Evolutionary conservation across 2,888 invertebrate species (phyloP).

Genomic region (Digitonthophagus gazella): DNA sequence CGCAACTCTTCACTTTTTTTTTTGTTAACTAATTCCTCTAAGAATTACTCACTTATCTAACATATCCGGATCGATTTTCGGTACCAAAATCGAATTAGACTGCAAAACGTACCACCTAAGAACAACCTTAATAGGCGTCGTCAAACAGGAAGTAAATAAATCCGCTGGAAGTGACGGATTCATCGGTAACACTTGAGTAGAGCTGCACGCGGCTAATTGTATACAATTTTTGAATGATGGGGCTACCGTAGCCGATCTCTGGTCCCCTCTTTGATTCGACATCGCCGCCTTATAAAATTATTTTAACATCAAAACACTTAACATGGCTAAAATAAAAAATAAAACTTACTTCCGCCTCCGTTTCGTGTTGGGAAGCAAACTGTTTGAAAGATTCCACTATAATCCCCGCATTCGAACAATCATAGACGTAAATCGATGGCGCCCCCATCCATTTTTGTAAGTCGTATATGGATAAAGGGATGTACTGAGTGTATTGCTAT

Average conservation of each 20-base stretch:
- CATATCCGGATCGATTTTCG: conserved; percentile 77
- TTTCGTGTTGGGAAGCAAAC: conserved; percentile 88
- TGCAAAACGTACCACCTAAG: conserved; percentile 92
- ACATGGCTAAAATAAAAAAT: neutral
- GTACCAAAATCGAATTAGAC: conserved; percentile 76
- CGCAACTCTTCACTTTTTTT: neutral
- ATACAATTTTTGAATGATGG: conserved; percentile 87
- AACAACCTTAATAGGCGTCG: conserved; percentile 96
- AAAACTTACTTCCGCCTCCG: conserved; percentile 53
- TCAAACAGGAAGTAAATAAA: conserved; percentile 96
- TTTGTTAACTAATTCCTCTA: neutral
- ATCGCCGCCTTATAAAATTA: neutral
- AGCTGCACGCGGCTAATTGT: conserved; percentile 92
- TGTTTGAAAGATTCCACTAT: conserved; percentile 88
- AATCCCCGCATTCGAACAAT: conserved; percentile 97
- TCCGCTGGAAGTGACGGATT: conserved; percentile 96
- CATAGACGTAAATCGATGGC: conserved; percentile 98
- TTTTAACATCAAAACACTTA: neutral
- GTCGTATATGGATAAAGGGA: conserved; percentile 97
- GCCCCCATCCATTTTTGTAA: conserved; percentile 99
- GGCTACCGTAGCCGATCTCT: conserved; percentile 42
- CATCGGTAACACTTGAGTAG: conserved; percentile 94
- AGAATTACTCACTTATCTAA: conserved; percentile 80
- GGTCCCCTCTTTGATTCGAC: conserved; percentile 16
- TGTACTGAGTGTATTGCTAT: conserved; percentile 98